Evolutionary conservation across 2,888 invertebrate species (phyloP).

Genomic region (Drosophila austrosaltans): DNA sequence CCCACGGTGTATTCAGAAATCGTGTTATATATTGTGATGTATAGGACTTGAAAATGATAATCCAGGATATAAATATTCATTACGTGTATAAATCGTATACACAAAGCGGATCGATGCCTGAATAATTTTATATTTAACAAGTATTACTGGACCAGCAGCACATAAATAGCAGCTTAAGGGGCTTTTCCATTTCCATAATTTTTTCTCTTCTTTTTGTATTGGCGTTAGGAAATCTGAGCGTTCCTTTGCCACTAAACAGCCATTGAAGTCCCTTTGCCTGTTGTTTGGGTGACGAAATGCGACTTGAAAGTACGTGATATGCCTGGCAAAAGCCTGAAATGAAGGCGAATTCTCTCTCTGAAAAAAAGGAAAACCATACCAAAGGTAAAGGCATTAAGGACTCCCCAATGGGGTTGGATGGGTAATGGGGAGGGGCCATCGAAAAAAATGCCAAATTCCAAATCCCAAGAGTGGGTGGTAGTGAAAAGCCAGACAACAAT

Average conservation of each 20-base stretch:
- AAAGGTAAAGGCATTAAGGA: slow-evolving; percentile 40
- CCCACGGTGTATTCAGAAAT: too few species aligned
- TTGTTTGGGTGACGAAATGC: slow-evolving; percentile 73
- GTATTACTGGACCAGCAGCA: slow-evolving; percentile 49
- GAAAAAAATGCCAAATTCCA: slow-evolving; percentile 37
- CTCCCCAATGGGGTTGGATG: slow-evolving; percentile 26
- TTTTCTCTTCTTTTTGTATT: background rate
- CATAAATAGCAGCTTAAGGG: slow-evolving; percentile 49
- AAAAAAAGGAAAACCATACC: slow-evolving; percentile 22
- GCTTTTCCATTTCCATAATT: background rate
- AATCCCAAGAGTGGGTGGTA: slow-evolving; percentile 56
- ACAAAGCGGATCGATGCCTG: slow-evolving; percentile 30
- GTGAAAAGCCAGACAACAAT: slow-evolving; percentile 66
- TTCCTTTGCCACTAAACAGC: slow-evolving; percentile 44
- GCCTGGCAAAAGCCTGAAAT: slow-evolving; percentile 58
- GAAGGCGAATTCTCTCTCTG: slow-evolving; percentile 34
- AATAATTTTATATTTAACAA: slow-evolving; percentile 48
- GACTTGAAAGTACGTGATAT: slow-evolving; percentile 67
- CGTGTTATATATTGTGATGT: background rate
- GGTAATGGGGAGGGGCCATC: slow-evolving; percentile 48
- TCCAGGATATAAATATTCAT: slow-evolving; percentile 15
- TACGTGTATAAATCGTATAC: slow-evolving; percentile 6
- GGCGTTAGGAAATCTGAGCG: slow-evolving; percentile 41
- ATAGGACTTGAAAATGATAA: background rate
- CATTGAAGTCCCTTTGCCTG: slow-evolving; percentile 39